Evolutionary conservation across 2,888 invertebrate genomes (phyloP).

Genomic region (Steinernema hermaphroditum): DNA sequence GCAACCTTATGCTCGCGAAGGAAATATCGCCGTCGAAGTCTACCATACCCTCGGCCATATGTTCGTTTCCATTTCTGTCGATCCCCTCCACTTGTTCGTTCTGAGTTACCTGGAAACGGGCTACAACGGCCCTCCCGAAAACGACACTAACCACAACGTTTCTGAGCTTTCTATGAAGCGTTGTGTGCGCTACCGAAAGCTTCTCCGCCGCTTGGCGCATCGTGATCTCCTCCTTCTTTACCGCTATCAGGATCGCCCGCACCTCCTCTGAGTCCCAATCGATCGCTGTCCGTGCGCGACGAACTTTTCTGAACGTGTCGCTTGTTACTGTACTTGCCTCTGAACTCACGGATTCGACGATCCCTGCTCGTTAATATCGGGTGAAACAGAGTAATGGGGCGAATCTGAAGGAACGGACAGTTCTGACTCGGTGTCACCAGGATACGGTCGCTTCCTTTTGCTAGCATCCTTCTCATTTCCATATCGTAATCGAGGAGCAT

Average conservation of each 20-base stretch:
- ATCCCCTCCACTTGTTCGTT: not conserved
- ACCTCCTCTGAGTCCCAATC: not conserved
- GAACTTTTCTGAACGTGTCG: not conserved
- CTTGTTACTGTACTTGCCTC: not conserved
- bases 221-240: not conserved
- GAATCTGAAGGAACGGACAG: not conserved
- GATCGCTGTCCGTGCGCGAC: not conserved
- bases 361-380: not conserved
- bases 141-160: not conserved
- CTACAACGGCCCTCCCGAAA: not conserved
- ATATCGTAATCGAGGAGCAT: too few species aligned
- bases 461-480: too few species aligned
- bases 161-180: not conserved
- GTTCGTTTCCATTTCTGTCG: not conserved
- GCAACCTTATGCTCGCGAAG: not conserved
- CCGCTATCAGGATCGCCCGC: not conserved
- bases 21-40: not conserved
- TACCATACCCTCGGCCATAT: not conserved
- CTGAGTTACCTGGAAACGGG: not conserved
- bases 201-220: not conserved
- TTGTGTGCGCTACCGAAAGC: not conserved
- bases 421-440: not conserved
- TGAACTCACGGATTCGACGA: not conserved
- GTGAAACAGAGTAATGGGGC: not conserved
- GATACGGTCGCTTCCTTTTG: not conserved